Percentiles rank a stretch among this genome's conserved stretches.
Evolutionary conservation across 30 jellyfish, hydroid and myxozoan genomes (phyloP).

Genomic region (Aurelia aurita): DNA sequence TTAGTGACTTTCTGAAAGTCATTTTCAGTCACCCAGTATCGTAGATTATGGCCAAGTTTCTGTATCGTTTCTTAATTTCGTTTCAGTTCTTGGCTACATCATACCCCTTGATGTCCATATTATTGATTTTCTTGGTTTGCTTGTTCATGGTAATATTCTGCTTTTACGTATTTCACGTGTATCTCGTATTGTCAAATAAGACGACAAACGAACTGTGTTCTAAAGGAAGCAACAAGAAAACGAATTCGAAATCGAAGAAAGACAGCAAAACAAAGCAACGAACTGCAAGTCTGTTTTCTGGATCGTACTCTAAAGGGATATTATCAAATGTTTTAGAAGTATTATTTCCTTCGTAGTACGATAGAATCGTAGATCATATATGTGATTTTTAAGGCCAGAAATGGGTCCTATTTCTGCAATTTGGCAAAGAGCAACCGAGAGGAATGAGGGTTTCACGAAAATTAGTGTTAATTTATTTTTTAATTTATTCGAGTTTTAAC

Average conservation of each 20-base stretch:
- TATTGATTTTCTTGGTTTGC: slow-evolving; percentile 74
- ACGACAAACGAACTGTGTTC: slow-evolving; percentile 82
- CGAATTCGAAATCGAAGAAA: neutral
- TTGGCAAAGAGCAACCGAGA: no score
- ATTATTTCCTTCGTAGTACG: slow-evolving; percentile 28
- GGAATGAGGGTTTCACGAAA: no score
- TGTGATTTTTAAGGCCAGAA: no score
- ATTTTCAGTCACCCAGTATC: no score
- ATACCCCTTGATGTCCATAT: slow-evolving; percentile 79
- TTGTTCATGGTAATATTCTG: slow-evolving; percentile 64
- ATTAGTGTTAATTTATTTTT: no score
- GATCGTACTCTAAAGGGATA: slow-evolving; percentile 73
- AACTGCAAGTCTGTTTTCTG: slow-evolving; percentile 37
- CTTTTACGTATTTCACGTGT: slow-evolving; percentile 70
- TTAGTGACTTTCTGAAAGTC: no score
- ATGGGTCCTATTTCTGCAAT: no score
- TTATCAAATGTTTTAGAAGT: slow-evolving; percentile 68
- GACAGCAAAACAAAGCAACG: neutral
- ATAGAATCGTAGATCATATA: no score
- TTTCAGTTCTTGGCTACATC: slow-evolving; percentile 80
- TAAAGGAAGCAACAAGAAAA: neutral
- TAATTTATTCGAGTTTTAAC: no score
- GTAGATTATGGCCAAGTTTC: no score
- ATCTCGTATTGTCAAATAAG: slow-evolving; percentile 69
- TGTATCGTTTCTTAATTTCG: neutral